These are phyloP conservation scores for Melinopterus prodromus DNA, from an alignment of 2,888 invertebrate genomes.

Conservation along the genomic window DNA sequence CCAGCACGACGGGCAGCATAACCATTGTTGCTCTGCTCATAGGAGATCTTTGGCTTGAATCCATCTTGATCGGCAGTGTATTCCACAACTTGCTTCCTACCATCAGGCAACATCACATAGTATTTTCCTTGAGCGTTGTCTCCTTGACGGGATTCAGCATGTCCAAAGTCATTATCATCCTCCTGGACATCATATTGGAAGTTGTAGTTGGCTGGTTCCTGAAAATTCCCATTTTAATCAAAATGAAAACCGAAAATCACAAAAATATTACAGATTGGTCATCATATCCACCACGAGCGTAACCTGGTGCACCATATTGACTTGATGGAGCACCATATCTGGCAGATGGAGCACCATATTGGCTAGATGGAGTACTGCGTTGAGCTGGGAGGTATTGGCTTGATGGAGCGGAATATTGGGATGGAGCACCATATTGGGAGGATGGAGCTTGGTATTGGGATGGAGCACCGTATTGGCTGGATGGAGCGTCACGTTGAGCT, in stretches of 20 bases:
- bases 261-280: slow-evolving; percentile 29
- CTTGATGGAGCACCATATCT: slow-evolving; percentile 22
- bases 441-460: slow-evolving; percentile 21
- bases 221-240: slow-evolving; percentile 35
- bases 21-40: slow-evolving; percentile 63
- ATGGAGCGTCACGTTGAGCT: slow-evolving; percentile 9
- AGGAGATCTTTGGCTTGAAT: slow-evolving; percentile 82
- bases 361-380: slow-evolving; percentile 12
- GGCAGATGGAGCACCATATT: slow-evolving; percentile 14
- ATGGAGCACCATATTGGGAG: slow-evolving; percentile 29
- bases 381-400: slow-evolving; percentile 6
- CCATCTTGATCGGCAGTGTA: slow-evolving; percentile 85
- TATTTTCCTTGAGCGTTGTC: slow-evolving; percentile 84
- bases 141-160: slow-evolving; percentile 83
- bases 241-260: background rate
- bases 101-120: slow-evolving; percentile 86
- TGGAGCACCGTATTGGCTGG: slow-evolving; percentile 12
- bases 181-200: slow-evolving; percentile 87
- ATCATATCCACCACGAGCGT: slow-evolving; percentile 14
- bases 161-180: slow-evolving; percentile 76
- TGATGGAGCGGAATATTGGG: background rate
- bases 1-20: background rate
- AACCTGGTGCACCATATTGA: slow-evolving; percentile 16
- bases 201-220: slow-evolving; percentile 88
- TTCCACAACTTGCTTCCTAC: slow-evolving; percentile 85